phyloP scores from a whole-genome alignment of 2,888 invertebrate species.

The Tanypteryx hageni region DNA sequence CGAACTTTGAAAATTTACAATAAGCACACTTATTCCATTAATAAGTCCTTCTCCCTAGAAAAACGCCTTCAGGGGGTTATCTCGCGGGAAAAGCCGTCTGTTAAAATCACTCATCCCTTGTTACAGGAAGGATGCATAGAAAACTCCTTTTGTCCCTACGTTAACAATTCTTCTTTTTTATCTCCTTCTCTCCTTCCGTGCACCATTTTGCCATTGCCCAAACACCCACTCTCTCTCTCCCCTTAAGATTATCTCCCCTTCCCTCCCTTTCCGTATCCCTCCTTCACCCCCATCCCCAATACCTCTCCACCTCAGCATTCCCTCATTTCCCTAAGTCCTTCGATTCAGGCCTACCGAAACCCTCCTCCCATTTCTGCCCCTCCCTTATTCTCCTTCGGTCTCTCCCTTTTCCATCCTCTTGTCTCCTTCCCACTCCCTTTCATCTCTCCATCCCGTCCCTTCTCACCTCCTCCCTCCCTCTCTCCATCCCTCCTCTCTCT shows the following conservation, averaged over 20 bases:
- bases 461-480: background rate
- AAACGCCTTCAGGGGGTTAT: no score
- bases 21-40: no score
- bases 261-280: background rate
- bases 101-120: background rate
- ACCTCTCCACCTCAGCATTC: background rate
- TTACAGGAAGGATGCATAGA: background rate
- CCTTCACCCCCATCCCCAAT: background rate
- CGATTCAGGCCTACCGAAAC: background rate
- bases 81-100: no score
- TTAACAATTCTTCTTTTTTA: background rate
- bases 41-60: no score
- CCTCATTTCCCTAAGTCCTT: conserved; percentile 62
- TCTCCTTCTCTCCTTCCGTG: background rate
- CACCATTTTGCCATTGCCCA: background rate
- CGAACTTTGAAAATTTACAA: no score
- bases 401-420: background rate
- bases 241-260: background rate
- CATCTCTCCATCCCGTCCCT: background rate
- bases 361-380: background rate
- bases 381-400: background rate
- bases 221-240: background rate
- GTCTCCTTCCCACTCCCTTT: background rate
- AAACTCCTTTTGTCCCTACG: background rate
- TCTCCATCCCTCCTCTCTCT: background rate